Conservation (phyloP, 1,140 invertebrate species). For the Drosophila pseudoananassae region DNA sequence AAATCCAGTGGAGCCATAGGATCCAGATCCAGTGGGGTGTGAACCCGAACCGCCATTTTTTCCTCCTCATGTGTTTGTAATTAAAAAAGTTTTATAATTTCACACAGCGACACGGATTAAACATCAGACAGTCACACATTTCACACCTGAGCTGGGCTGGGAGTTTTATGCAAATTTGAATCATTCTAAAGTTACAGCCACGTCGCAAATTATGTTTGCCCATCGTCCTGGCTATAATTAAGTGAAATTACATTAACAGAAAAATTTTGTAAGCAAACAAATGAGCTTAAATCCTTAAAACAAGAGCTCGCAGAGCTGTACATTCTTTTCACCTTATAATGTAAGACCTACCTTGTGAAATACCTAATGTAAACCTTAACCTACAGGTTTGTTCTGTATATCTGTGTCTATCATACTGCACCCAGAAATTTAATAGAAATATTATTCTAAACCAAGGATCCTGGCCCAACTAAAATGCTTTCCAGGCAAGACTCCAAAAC, state of each 20-base stretch:
- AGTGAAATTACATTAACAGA: slow-evolving; percentile 43
- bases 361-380: not conserved
- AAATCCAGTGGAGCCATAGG: not conserved
- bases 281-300: slow-evolving; percentile 10
- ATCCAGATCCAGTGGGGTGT: not conserved
- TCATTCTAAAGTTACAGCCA: slow-evolving; percentile 59
- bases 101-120: slow-evolving; percentile 29
- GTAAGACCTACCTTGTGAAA: not conserved
- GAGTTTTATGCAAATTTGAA: slow-evolving; percentile 68
- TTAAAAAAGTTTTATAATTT: slow-evolving; percentile 75
- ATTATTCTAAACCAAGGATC: not conserved
- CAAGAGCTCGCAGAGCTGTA: too few relatives aligned
- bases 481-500: not conserved
- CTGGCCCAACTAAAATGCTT: not conserved
- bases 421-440: not conserved
- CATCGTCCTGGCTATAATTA: slow-evolving; percentile 55
- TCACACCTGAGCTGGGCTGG: slow-evolving; percentile 54
- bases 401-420: too few relatives aligned
- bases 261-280: slow-evolving; percentile 2
- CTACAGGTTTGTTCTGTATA: not conserved
- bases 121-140: slow-evolving; percentile 37
- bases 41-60: slow-evolving; percentile 16
- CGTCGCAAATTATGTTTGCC: slow-evolving; percentile 65
- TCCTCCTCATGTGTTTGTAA: slow-evolving; percentile 43
- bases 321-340: not conserved